These are phyloP conservation scores for Caranx ignobilis DNA, from an alignment of 2,113 vertebrate genomes.

Conservation along the genomic window DNA sequence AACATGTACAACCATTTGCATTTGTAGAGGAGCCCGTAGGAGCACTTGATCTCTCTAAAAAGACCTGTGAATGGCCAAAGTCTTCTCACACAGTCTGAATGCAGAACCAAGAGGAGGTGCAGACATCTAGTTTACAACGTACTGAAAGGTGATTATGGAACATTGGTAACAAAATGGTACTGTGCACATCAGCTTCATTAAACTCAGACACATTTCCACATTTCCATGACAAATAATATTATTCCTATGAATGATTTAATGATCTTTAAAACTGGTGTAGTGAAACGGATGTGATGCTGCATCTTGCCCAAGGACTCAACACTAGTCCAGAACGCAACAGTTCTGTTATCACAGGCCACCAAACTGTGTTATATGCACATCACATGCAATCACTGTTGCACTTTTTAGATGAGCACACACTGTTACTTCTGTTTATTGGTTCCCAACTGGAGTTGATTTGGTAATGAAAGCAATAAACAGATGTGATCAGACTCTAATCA, in stretches of 20 bases:
- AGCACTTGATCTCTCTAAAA: too few relatives aligned
- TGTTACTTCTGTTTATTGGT: conserved; percentile 54
- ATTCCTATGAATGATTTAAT: background rate
- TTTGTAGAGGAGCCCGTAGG: too few relatives aligned
- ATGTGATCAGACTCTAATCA: conserved; percentile 56
- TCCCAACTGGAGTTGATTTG: conserved; percentile 63
- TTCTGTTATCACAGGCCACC: conserved; percentile 1
- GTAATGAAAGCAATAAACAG: conserved; percentile 63
- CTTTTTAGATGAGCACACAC: conserved; percentile 23
- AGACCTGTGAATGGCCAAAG: too few relatives aligned
- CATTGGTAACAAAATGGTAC: too few relatives aligned
- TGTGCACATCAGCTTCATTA: too few relatives aligned
- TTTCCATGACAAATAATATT: background rate
- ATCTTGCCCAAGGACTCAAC: background rate
- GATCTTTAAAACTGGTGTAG: background rate
- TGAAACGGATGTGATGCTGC: background rate
- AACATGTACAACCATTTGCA: too few relatives aligned
- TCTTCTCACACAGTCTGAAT: too few relatives aligned
- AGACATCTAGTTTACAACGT: too few relatives aligned
- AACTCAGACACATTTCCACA: background rate
- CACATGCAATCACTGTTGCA: conserved; percentile 8
- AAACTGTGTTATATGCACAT: conserved; percentile 11
- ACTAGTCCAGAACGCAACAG: background rate
- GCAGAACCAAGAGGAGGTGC: too few relatives aligned
- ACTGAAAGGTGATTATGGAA: too few relatives aligned